phyloP scores from a whole-genome alignment of 2,113 vertebrate species.

The Triplophysa rosa region DNA sequence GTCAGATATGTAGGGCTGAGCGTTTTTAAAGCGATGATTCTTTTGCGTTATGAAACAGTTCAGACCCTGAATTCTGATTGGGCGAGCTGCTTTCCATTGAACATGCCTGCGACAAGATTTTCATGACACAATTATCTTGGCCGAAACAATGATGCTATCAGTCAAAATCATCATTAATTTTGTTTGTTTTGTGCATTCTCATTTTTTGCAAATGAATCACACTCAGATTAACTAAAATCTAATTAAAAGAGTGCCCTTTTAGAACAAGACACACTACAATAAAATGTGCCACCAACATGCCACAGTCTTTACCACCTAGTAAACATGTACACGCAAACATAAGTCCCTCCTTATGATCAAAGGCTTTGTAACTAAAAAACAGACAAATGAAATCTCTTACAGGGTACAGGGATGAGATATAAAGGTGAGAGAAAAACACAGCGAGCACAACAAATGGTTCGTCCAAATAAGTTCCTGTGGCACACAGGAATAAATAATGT shows the following conservation, averaged over 20 bases:
- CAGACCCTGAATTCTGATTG: too few species aligned
- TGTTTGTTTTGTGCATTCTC: too few species aligned
- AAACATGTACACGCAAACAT: neutral
- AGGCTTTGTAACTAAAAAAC: conserved; percentile 37
- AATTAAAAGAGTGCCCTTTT: neutral
- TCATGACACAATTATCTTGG: too few species aligned
- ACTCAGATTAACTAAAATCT: too few species aligned
- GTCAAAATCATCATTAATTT: too few species aligned
- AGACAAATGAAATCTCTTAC: neutral
- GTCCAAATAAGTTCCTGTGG: conserved; percentile 51
- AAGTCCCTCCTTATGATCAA: conserved; percentile 42
- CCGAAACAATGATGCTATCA: too few species aligned
- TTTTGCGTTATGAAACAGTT: too few species aligned
- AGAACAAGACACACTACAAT: neutral
- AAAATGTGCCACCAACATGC: neutral
- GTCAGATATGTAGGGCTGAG: neutral
- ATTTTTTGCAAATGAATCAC: too few species aligned
- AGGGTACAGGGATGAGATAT: neutral
- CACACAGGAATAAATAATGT: conserved; percentile 50
- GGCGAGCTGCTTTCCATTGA: too few species aligned
- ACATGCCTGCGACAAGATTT: too few species aligned
- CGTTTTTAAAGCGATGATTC: neutral
- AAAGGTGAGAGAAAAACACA: conserved; percentile 25
- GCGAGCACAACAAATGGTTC: conserved; percentile 52
- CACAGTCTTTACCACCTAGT: too few species aligned